Evolutionary conservation across 1,140 invertebrate species (phyloP).

Genomic region (Anastrepha ludens): DNA sequence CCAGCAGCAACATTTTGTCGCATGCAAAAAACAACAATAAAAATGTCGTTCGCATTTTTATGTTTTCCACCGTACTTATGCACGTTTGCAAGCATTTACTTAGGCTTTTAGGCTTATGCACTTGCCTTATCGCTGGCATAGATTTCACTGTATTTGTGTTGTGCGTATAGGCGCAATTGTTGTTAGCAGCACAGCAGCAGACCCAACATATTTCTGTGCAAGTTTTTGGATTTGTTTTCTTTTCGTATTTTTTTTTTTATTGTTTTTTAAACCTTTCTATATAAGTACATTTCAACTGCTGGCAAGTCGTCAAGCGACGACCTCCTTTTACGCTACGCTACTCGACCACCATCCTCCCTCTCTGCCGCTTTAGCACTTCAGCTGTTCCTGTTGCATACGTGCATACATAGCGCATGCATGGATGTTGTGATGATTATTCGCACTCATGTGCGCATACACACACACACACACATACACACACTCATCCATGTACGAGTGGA

Average conservation of each 20-base stretch:
- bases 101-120: constrained; percentile 4
- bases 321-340: constrained; percentile 25
- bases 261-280: constrained; percentile 1
- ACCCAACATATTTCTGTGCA: constrained; percentile 11
- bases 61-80: not conserved
- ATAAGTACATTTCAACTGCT: constrained; percentile 14
- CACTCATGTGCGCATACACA: not conserved
- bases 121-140: constrained; percentile 49
- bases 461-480: not conserved
- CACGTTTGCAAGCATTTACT: not conserved
- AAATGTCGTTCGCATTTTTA: not conserved
- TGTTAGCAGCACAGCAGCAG: not conserved
- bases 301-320: not conserved
- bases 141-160: constrained; percentile 11
- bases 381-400: not conserved
- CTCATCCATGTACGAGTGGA: not conserved
- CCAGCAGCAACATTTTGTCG: too few relatives aligned
- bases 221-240: not conserved
- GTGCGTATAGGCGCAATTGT: constrained; percentile 4
- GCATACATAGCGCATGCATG: not conserved
- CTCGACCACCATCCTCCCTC: not conserved
- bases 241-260: not conserved
- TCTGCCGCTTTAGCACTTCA: not conserved
- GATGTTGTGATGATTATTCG: not conserved
- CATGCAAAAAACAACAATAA: too few relatives aligned